phyloP scores from a whole-genome alignment of 1,140 invertebrate genomes.

The Zaprionus ornatus region DNA sequence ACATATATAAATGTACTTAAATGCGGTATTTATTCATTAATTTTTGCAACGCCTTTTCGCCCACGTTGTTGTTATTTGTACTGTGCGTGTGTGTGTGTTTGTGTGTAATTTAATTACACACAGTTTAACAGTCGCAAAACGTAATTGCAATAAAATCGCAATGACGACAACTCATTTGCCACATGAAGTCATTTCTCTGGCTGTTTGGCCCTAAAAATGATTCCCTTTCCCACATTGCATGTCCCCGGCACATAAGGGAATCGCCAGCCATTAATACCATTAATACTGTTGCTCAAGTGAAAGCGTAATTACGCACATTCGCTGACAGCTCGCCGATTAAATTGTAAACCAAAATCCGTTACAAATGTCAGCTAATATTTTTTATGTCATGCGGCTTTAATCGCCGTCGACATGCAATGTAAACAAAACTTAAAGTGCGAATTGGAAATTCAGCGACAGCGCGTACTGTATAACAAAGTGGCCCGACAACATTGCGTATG shows the following conservation, averaged over 20 bases:
- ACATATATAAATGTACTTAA: constrained; percentile 4
- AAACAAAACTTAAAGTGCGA: constrained; percentile 13
- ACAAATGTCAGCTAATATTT: constrained; percentile 26
- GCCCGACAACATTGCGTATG: constrained; percentile 74
- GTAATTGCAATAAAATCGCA: constrained; percentile 16
- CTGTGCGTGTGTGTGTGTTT: constrained; percentile 10
- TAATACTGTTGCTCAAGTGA: constrained; percentile 34
- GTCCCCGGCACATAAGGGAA: constrained; percentile 24
- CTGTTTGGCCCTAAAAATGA: background rate
- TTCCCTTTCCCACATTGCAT: constrained; percentile 22
- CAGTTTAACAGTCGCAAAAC: constrained; percentile 7
- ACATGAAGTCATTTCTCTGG: constrained; percentile 6
- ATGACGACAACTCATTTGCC: constrained; percentile 1
- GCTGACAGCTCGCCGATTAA: constrained; percentile 41
- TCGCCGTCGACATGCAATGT: constrained; percentile 34
- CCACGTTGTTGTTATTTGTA: background rate
- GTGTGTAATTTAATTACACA: constrained; percentile 15
- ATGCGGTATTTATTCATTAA: constrained; percentile 26
- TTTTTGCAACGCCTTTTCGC: background rate
- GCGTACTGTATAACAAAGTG: constrained; percentile 67
- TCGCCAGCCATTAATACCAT: constrained; percentile 33
- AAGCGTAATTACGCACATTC: constrained; percentile 45
- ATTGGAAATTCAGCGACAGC: background rate
- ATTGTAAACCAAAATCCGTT: constrained; percentile 15
- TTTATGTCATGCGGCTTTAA: constrained; percentile 43